Evolutionary conservation across 2,888 invertebrate species (phyloP).

Genomic region (Epiblema foenella): DNA sequence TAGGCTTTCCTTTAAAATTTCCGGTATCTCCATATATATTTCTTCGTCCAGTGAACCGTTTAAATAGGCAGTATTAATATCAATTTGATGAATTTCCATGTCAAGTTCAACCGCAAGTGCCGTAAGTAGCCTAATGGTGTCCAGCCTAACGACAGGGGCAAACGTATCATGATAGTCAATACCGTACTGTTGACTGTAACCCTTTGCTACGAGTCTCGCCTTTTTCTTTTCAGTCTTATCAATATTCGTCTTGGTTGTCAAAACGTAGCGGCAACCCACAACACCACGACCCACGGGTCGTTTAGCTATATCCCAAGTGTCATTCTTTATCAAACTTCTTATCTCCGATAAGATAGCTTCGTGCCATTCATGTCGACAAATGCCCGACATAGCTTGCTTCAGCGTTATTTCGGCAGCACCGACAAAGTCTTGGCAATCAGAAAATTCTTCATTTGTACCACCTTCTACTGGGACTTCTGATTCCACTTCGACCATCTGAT

Average conservation of each 20-base stretch:
- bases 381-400: not conserved
- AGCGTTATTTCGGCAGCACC: not conserved
- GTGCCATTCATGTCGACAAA: not conserved
- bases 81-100: constrained; percentile 16
- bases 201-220: constrained; percentile 1
- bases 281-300: not conserved
- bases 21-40: constrained; percentile 3
- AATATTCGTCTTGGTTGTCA: not conserved
- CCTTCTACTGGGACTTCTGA: too few relatives aligned
- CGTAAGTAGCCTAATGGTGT: not conserved
- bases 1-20: constrained; percentile 2
- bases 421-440: too few relatives aligned
- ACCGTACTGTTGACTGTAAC: constrained; percentile 6
- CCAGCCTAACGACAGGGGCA: constrained; percentile 9
- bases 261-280: not conserved
- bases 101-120: constrained; percentile 16
- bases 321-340: not conserved
- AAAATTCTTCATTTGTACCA: too few relatives aligned
- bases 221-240: constrained; percentile 4
- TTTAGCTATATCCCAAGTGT: constrained; percentile 2
- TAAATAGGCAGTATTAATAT: constrained; percentile 18
- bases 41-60: constrained; percentile 12
- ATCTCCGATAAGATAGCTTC: not conserved
- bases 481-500: too few relatives aligned
- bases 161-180: not conserved